Conservation (phyloP, 35 echinoderm and acorn worm genomes). For the Heliocidaris erythrogramma region DNA sequence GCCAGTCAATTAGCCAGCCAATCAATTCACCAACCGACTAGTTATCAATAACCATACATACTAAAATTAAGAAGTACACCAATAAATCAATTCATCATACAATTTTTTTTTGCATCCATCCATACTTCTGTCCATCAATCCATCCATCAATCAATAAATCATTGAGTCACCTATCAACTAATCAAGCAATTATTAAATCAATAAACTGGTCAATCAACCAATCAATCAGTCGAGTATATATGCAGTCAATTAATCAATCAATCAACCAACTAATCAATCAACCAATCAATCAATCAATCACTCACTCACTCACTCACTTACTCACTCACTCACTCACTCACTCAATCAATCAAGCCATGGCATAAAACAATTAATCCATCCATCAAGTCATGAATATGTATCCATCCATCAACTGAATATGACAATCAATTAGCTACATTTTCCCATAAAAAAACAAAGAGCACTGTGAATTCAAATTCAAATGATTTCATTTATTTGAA, state of each 20-base stretch:
- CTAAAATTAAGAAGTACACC: too few relatives aligned
- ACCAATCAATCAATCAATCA: not conserved
- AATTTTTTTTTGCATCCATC: not conserved
- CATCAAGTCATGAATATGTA: not conserved
- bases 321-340: too few relatives aligned
- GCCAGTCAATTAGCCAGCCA: not conserved
- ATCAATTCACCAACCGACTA: not conserved
- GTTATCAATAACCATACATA: too few relatives aligned
- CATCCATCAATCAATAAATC: not conserved
- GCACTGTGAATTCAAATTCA: not conserved
- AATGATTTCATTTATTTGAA: slow-evolving; percentile 7
- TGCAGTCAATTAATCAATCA: not conserved
- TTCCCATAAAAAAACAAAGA: too few relatives aligned
- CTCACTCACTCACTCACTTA: not conserved
- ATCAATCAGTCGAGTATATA: too few relatives aligned
- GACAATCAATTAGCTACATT: too few relatives aligned
- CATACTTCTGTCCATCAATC: not conserved
- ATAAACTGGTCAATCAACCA: too few relatives aligned
- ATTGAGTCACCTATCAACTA: not conserved
- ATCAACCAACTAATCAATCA: not conserved
- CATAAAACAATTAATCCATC: not conserved
- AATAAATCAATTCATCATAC: too few relatives aligned
- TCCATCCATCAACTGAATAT: too few relatives aligned
- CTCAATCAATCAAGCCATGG: not conserved
- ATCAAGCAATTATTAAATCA: not conserved